These are phyloP conservation scores for Sminthurinus aureus DNA, from an alignment of 2,888 invertebrate species.

Conservation along the genomic window DNA sequence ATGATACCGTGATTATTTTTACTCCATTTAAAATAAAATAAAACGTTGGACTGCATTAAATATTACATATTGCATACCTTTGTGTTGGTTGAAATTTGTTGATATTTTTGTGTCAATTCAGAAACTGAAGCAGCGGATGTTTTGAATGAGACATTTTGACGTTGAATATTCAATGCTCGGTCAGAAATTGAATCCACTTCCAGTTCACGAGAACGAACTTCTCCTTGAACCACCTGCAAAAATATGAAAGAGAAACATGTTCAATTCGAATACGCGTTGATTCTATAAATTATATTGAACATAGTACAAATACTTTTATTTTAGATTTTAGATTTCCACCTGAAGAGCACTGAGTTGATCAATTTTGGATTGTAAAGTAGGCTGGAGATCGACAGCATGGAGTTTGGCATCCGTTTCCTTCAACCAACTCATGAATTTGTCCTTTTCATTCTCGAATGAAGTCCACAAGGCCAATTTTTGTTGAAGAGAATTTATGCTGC, in stretches of 20 bases:
- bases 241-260: neutral
- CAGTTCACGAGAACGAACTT: slow-evolving; percentile 86
- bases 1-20: too few species aligned
- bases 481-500: slow-evolving; percentile 81
- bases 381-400: slow-evolving; percentile 86
- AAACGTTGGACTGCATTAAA: neutral
- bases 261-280: neutral
- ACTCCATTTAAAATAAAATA: too few species aligned
- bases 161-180: slow-evolving; percentile 83
- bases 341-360: slow-evolving; percentile 80
- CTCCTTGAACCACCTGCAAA: slow-evolving; percentile 78
- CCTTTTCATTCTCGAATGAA: slow-evolving; percentile 87
- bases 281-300: too few species aligned
- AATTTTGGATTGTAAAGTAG: slow-evolving; percentile 82
- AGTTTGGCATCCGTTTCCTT: slow-evolving; percentile 86
- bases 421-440: slow-evolving; percentile 86
- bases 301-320: neutral
- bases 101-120: slow-evolving; percentile 90
- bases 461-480: slow-evolving; percentile 88
- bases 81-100: slow-evolving; percentile 86
- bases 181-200: slow-evolving; percentile 94
- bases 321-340: slow-evolving; percentile 61
- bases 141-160: slow-evolving; percentile 70
- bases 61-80: slow-evolving; percentile 70
- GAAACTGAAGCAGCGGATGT: slow-evolving; percentile 83